These are phyloP conservation scores for Melieria crassipennis DNA, from an alignment of 2,888 invertebrate species.

Conservation along the genomic window DNA sequence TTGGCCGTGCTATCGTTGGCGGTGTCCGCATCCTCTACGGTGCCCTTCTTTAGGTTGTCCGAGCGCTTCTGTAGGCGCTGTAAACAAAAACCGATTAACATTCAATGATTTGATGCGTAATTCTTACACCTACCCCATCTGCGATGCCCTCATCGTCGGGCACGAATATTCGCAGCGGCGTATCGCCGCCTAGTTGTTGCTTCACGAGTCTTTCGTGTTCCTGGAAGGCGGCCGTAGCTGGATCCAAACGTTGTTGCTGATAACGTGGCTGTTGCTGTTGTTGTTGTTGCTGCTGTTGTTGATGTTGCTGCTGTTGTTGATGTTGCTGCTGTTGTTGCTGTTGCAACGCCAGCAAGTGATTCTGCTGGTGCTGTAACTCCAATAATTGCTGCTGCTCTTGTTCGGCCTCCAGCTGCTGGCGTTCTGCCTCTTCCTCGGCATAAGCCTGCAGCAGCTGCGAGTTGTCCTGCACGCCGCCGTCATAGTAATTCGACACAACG, in stretches of 20 bases:
- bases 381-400: conserved; percentile 50
- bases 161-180: conserved; percentile 67
- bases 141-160: conserved; percentile 64
- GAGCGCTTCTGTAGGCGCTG: conserved; percentile 57
- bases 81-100: no score
- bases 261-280: conserved; percentile 43
- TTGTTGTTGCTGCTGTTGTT: conserved; percentile 49
- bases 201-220: conserved; percentile 59
- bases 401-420: conserved; percentile 56
- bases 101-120: neutral
- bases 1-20: conserved; percentile 36
- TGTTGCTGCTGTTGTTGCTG: conserved; percentile 46
- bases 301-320: conserved; percentile 48
- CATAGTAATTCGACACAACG: conserved; percentile 62
- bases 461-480: conserved; percentile 55
- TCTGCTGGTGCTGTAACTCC: conserved; percentile 53
- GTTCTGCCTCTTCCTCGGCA: conserved; percentile 57
- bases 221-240: conserved; percentile 55
- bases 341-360: conserved; percentile 41
- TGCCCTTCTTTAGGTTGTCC: conserved; percentile 55
- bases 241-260: conserved; percentile 44
- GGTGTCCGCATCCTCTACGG: conserved; percentile 45
- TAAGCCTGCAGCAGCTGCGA: conserved; percentile 59
- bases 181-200: conserved; percentile 59
- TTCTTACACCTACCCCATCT: conserved; percentile 47